Evolutionary conservation across 2,797 vertebrate genomes (phyloP).

Genomic region (Dipus sagitta): DNA sequence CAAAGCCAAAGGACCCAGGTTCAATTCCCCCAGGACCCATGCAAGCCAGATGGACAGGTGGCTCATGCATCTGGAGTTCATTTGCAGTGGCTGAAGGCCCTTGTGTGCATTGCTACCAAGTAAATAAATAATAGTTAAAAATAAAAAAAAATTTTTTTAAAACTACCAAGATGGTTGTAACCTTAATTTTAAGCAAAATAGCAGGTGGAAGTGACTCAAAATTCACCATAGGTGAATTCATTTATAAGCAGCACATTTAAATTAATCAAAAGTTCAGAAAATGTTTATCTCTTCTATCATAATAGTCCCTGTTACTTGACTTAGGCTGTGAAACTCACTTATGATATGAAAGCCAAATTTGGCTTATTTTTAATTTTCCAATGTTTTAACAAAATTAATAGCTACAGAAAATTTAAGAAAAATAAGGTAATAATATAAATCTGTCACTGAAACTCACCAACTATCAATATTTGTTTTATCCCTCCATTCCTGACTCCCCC

Average conservation of each 20-base stretch:
- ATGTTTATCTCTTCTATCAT: background rate
- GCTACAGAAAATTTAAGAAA: background rate
- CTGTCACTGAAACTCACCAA: background rate
- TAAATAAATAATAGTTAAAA: no score
- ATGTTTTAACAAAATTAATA: background rate
- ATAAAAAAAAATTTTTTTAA: no score
- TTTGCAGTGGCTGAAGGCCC: no score
- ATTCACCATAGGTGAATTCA: background rate
- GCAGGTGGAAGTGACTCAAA: background rate
- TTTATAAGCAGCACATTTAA: background rate
- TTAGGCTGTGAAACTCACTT: background rate
- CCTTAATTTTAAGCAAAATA: background rate
- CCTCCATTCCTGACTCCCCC: no score
- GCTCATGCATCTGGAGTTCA: no score
- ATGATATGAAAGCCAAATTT: background rate
- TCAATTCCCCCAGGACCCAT: no score
- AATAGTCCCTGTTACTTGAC: background rate
- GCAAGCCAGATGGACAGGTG: no score
- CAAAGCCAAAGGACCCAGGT: no score
- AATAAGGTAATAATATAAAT: background rate
- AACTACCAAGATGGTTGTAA: no score
- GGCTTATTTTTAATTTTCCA: background rate
- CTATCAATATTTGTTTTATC: background rate
- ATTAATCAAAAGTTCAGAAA: background rate
- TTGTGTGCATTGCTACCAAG: no score